Base-by-base conservation (phyloP, 92 coral and sea anemone genomes). In the Paragorgia papillata region DNA sequence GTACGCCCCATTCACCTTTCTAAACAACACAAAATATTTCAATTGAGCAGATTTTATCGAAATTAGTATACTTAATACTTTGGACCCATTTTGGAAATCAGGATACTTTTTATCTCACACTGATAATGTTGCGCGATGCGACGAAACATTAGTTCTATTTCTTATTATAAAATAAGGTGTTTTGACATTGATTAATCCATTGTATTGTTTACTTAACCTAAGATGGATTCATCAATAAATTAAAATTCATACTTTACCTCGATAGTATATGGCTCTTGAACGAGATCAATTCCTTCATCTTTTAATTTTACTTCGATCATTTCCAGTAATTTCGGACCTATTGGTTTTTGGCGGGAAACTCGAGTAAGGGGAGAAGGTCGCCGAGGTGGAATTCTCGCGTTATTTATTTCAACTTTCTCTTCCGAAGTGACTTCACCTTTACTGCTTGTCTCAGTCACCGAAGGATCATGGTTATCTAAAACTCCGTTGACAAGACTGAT, bases 1-100 rank as follows among this genome's bases (percentile, higher is more conserved):
- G 98, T 9, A 94, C 88, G 34, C 86, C 88, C 98, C 98, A 94
- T 32, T 83, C 64, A 28, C 98, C 98, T 79, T 67, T 60, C 98
- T 93, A 75, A 9, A 63, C 14, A 80, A 46, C 64, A 29, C 55
- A 57, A 14, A 25, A 24, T 19, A 57, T n/a, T 1, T 24, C 21
- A 44, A n/a, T n/a, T n/a, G n/a, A n/a, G n/a, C n/a, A n/a, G n/a
- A n/a, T n/a, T n/a, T n/a, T n/a, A n/a, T n/a, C n/a, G n/a, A n/a
- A n/a, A n/a, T n/a, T n/a, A n/a, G n/a, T n/a, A n/a, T n/a, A n/a
- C n/a, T n/a, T n/a, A n/a, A n/a, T n/a, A n/a, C n/a, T n/a, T n/a
- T n/a, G n/a, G n/a, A n/a, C n/a, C n/a, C n/a, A n/a, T n/a, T n/a
- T n/a, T n/a, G n/a, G n/a, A n/a, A n/a, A n/a, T n/a, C n/a, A n/a